Evolutionary conservation across 2,888 invertebrate species (phyloP).

Genomic region (Trichopria drosophilae): DNA sequence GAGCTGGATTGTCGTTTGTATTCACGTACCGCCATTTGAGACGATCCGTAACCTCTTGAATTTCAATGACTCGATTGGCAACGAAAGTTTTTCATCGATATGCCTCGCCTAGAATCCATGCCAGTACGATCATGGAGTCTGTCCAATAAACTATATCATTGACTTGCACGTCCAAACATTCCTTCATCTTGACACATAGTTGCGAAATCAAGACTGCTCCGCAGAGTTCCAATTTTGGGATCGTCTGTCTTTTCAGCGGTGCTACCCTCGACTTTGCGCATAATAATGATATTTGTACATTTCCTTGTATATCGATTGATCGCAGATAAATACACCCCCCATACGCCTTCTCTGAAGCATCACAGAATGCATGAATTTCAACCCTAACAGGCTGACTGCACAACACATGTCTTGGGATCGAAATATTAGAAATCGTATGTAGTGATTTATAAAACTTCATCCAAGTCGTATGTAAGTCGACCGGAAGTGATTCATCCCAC

Average conservation of each 20-base stretch:
- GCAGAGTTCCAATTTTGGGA: conserved; percentile 4
- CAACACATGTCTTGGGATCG: conserved; percentile 14
- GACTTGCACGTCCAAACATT: neutral
- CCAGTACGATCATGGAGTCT: conserved; percentile 36
- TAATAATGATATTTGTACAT: neutral
- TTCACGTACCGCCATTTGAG: conserved; percentile 8
- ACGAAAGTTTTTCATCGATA: conserved; percentile 18
- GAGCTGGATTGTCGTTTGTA: neutral
- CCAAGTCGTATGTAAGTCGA: neutral
- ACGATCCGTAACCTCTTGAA: neutral
- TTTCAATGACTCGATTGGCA: conserved; percentile 15
- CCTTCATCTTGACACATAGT: conserved; percentile 1
- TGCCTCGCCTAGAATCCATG: conserved; percentile 36
- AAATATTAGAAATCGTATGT: conserved; percentile 17
- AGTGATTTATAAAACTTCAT: neutral
- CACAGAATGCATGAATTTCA: conserved; percentile 11
- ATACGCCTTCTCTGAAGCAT: conserved; percentile 10
- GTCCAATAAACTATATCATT: conserved; percentile 23
- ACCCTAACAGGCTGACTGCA: conserved; percentile 2
- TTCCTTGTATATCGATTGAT: neutral
- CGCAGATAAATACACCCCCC: conserved; percentile 8
- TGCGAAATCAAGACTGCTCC: conserved; percentile 1
- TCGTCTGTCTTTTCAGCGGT: conserved; percentile 7
- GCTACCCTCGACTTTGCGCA: conserved; percentile 18
- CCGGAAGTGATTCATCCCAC: conserved; percentile 3